Evolutionary conservation across 2,888 invertebrate genomes (phyloP).

Genomic region (Synergus itoensis): DNA sequence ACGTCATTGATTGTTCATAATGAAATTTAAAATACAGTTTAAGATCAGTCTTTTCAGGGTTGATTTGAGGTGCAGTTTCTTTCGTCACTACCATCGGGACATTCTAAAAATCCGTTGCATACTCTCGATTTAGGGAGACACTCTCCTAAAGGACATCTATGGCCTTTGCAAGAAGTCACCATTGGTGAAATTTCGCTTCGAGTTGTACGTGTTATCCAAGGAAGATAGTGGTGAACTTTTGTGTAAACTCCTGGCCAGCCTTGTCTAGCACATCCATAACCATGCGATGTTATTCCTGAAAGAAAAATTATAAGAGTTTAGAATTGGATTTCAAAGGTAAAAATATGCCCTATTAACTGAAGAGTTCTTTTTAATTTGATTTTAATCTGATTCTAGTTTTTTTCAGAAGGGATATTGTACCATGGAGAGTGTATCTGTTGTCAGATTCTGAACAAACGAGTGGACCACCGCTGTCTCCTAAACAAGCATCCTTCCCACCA

Average conservation of each 20-base stretch:
- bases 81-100: conserved; percentile 88
- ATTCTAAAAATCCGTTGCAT: conserved; percentile 89
- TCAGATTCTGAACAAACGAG: conserved; percentile 86
- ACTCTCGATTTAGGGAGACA: conserved; percentile 85
- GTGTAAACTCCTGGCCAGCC: conserved; percentile 90
- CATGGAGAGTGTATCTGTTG: conserved; percentile 72
- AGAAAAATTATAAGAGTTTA: neutral
- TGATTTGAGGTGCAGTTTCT: conserved; percentile 79
- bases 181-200: conserved; percentile 62
- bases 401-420: conserved; percentile 53
- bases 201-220: conserved; percentile 83
- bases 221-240: conserved; percentile 84
- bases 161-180: conserved; percentile 81
- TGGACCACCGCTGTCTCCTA: conserved; percentile 90
- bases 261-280: conserved; percentile 89
- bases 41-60: conserved; percentile 59
- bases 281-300: conserved; percentile 88
- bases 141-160: conserved; percentile 87
- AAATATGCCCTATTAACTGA: neutral
- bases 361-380: neutral
- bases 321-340: too few relatives aligned
- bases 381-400: conserved; percentile 1
- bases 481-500: conserved; percentile 89
- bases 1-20: conserved; percentile 43
- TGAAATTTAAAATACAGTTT: conserved; percentile 42